Evolutionary conservation across 2,888 invertebrate species (phyloP), one percentile per base, ranked within the genome.

Genomic region (Drosophila antonietae): DNA sequence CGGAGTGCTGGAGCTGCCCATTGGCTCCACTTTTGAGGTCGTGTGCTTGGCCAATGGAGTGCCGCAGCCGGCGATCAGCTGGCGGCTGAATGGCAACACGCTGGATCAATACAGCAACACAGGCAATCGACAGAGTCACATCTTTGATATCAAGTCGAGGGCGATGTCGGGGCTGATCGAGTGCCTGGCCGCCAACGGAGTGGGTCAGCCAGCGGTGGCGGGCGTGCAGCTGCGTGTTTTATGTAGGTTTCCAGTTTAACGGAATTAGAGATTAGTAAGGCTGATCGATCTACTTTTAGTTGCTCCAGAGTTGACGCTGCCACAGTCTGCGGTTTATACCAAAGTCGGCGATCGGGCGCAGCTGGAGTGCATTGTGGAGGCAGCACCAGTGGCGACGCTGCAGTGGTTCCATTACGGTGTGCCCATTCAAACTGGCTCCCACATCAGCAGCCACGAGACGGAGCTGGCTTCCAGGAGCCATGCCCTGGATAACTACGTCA

Each of bases 1-100:
- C 18, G 96, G 96, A 0, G 94, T 95, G 75, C 88, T 97, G 18
- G 96, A 96, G 90, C 95, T 96, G 0, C 94, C 94, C 60, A 94
- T 96, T 55, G 96, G 96, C 0, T 95, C 96, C 37, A 95, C 95
- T 88, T 96, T 96, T 31, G 95, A 95, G 85, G 95, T 97, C 83
- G 95, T 95, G 0, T 97, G 97, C 84, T 94, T 95, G 68, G 94
- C 95, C 9, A 93, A 94, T 3, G 97, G 97, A 0, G 95, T 95
- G 0, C 97, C 97, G 0, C 92, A 94, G 39, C 97, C 97, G 0
- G 93, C 95, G 4, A 94, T 97, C 37, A 95, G 95, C 12, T 97
- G 97, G 97, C 94, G 92, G 0, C 78, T 90, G 14, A 91, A 91
- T 57, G 91, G 91, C 35, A 81, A 90, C 18, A 81, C 79, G 0